Evolutionary conservation across 2,113 vertebrate species (phyloP).

Genomic region (Paramormyrops kingsleyae): DNA sequence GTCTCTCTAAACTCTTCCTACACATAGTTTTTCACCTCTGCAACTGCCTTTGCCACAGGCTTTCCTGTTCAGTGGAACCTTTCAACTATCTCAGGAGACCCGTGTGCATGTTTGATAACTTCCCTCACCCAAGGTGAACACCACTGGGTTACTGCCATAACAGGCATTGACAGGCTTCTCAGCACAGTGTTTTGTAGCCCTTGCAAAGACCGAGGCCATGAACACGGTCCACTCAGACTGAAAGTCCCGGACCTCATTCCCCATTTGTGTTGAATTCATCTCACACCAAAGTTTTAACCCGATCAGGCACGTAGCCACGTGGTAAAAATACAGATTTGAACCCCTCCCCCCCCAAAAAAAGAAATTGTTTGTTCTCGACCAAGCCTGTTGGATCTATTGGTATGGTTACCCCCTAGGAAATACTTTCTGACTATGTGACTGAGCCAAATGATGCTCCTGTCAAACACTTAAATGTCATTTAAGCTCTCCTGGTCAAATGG

Average conservation of each 20-base stretch:
- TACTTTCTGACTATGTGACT: neutral
- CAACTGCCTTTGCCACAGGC: too few species aligned
- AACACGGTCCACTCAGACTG: too few species aligned
- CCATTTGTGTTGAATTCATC: too few species aligned
- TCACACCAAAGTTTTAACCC: neutral
- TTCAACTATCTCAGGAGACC: neutral
- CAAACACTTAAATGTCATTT: neutral
- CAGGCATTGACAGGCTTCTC: neutral
- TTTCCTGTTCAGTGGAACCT: neutral
- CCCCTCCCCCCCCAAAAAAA: neutral
- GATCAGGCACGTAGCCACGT: neutral
- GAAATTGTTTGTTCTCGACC: neutral
- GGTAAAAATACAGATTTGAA: neutral
- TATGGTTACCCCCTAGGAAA: neutral
- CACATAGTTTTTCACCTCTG: too few species aligned
- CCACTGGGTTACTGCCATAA: neutral
- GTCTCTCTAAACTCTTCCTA: too few species aligned
- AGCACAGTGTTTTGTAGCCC: neutral
- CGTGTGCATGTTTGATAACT: neutral
- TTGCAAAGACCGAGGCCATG: neutral
- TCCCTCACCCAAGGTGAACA: too few species aligned
- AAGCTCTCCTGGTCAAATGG: neutral
- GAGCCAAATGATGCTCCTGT: neutral
- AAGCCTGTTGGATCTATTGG: neutral
- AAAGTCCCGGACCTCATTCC: too few species aligned